Conservation (phyloP, 2,113 vertebrate genomes). For the Stercorarius parasiticus region DNA sequence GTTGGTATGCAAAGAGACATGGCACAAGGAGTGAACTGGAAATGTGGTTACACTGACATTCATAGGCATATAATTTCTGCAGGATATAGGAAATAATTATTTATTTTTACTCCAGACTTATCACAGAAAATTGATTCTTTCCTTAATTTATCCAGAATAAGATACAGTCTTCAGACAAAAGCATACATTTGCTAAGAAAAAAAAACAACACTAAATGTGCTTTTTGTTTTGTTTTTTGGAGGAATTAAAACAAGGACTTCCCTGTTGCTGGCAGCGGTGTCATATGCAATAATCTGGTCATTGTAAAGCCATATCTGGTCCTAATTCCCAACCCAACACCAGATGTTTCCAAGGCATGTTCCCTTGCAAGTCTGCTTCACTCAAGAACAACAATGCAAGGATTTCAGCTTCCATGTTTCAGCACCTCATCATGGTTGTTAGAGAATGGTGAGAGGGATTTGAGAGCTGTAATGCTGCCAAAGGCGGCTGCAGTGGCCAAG, state of each 20-base stretch:
- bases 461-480: conserved; percentile 18
- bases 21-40: background rate
- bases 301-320: conserved; percentile 51
- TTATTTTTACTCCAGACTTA: background rate
- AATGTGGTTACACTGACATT: background rate
- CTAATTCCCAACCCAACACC: conserved; percentile 51
- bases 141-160: background rate
- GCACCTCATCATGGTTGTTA: conserved; percentile 8
- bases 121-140: conserved; percentile 25
- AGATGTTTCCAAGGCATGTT: conserved; percentile 61
- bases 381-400: background rate
- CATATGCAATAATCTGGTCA: conserved; percentile 30
- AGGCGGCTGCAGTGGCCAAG: background rate
- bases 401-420: background rate
- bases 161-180: background rate
- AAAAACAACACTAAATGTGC: too few species aligned
- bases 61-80: background rate
- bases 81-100: background rate
- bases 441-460: background rate
- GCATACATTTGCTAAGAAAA: background rate
- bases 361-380: background rate
- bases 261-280: conserved; percentile 3
- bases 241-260: background rate
- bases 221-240: background rate
- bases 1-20: background rate